phyloP scores from a whole-genome alignment of 2,797 vertebrate genomes.

The Danio kyathit region DNA sequence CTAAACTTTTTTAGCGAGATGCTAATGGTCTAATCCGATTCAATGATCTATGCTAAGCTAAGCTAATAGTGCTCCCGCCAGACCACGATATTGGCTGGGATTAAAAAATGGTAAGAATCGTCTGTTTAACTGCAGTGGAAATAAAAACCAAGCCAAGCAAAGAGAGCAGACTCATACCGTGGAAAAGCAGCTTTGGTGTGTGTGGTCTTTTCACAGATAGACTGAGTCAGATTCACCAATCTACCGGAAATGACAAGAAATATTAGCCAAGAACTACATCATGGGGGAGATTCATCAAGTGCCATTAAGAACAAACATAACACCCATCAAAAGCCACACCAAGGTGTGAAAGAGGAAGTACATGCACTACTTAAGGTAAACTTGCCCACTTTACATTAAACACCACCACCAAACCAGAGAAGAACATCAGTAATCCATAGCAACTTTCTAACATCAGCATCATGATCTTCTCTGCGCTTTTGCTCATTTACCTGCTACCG shows the following conservation, averaged over 20 bases:
- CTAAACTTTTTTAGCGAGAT: no score
- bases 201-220: not conserved
- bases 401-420: not conserved
- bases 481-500: constrained; percentile 39
- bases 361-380: not conserved
- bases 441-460: constrained; percentile 24
- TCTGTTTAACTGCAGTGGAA: no score
- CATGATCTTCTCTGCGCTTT: constrained; percentile 6
- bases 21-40: no score
- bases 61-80: no score
- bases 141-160: no score
- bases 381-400: not conserved
- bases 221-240: not conserved
- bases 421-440: not conserved
- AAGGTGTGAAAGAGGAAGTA: constrained; percentile 12
- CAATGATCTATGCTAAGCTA: no score
- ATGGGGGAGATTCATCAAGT: no score
- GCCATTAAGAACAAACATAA: not conserved
- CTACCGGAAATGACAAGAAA: not conserved
- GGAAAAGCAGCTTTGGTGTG: no score
- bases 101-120: no score
- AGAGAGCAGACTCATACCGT: no score
- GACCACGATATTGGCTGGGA: no score
- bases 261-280: not conserved
- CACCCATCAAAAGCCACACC: not conserved